Conservation (phyloP, 2,888 invertebrate species). For the Synanthedon myopaeformis region DNA sequence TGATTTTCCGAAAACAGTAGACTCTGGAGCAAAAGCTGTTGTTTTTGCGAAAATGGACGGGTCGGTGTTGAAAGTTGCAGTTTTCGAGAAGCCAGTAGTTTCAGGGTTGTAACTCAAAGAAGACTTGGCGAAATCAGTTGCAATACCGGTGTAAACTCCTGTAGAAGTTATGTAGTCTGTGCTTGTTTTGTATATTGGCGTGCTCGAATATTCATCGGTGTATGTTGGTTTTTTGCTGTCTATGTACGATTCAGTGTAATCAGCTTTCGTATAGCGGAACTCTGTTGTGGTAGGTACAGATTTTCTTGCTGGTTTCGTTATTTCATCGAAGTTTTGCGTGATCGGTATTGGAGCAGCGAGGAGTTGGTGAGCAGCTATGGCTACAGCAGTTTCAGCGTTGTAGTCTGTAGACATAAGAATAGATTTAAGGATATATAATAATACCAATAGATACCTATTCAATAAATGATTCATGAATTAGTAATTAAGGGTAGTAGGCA, state of each 20-base stretch:
- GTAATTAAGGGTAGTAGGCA: no score
- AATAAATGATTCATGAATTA: no score
- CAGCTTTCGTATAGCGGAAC: slow-evolving; percentile 42
- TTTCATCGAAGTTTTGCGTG: slow-evolving; percentile 41
- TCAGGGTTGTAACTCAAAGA: neutral
- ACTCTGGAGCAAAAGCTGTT: neutral
- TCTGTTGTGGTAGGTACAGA: slow-evolving; percentile 29
- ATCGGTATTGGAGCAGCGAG: slow-evolving; percentile 54
- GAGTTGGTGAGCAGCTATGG: slow-evolving; percentile 59
- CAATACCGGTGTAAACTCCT: neutral
- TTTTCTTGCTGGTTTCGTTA: slow-evolving; percentile 24
- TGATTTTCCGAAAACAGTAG: slow-evolving; percentile 10
- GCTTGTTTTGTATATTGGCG: slow-evolving; percentile 18
- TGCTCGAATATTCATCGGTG: slow-evolving; percentile 36
- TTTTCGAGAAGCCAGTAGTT: neutral
- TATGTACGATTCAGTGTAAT: slow-evolving; percentile 28
- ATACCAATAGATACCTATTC: no score
- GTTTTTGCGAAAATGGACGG: neutral
- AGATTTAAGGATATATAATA: no score
- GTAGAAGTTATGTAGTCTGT: neutral
- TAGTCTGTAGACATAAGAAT: slow-evolving; percentile 31
- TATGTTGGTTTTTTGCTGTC: slow-evolving; percentile 26
- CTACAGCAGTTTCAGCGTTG: slow-evolving; percentile 54
- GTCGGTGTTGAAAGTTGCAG: neutral
- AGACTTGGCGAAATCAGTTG: slow-evolving; percentile 6